Base-by-base conservation (phyloP, 1,140 invertebrate genomes). In the Sipha flava region DNA sequence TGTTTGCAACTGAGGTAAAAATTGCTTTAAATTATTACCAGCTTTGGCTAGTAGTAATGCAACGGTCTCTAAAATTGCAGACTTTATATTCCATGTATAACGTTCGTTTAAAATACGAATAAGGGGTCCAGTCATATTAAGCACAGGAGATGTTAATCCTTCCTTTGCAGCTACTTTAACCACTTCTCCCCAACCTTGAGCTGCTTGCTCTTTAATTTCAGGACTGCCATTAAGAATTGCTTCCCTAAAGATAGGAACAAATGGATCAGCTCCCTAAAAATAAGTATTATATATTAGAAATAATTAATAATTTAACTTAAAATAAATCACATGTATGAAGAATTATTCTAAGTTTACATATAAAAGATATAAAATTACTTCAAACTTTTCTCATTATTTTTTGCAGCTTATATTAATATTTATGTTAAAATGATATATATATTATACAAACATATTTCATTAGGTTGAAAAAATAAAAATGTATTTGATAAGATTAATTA, bases 91-190 rank as follows among this genome's bases (percentile, higher is more conserved):
- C 84, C 92, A 91, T 81, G 92, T 93, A 85, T 97, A 98, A 66
- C 97, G 89, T 86, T 99, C 98, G 29, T 97, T 97, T 16, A 99
- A 89, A 84, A 99, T 98, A 83, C 98, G 90, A 86, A 99, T 99
- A 18, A 99, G 88, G 0, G 98, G 97, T 10, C 98, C 98, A 29
- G 97, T 98, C 81, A 99, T 97, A 83, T 97, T 93, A 43, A 99
- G 92, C 2, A 99, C 96, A 64, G 95, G 97, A 2, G 95, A 93
- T 85, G 98, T 96, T 23, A 99, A 86, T 7, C 96, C 95, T 62
- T 90, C 87, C 1, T 93, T 89, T 81, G 90, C 93, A 0, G 96
- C 96, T 45, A 97, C 86, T 82, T 90, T 90, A 82, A 99, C 97
- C 1, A 98, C 90, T 88, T 98, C 95, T 10, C 95, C 94, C 72